These are phyloP conservation scores for Anoplophora glabripennis DNA, from an alignment of 1,140 invertebrate species.

Conservation along the genomic window DNA sequence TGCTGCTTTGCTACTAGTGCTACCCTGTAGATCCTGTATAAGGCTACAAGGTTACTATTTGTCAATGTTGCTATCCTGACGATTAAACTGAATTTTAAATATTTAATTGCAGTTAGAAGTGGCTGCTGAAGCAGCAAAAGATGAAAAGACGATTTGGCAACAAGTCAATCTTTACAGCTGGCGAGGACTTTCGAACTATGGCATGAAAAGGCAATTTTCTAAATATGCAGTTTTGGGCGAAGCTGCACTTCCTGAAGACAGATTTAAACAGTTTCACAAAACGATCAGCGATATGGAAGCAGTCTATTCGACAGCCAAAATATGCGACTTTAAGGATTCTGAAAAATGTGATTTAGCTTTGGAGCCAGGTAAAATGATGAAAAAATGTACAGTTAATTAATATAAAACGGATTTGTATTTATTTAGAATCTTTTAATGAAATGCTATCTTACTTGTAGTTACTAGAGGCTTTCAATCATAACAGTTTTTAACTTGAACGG, in stretches of 20 bases:
- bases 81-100: too few relatives aligned
- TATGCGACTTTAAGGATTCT: constrained; percentile 62
- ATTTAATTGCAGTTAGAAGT: constrained; percentile 25
- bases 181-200: constrained; percentile 29
- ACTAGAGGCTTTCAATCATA: too few relatives aligned
- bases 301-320: constrained; percentile 76
- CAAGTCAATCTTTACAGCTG: constrained; percentile 32
- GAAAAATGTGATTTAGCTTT: constrained; percentile 67
- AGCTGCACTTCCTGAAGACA: constrained; percentile 66
- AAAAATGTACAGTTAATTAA: neutral
- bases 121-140: constrained; percentile 31
- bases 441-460: too few relatives aligned
- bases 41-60: too few relatives aligned
- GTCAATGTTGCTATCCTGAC: too few relatives aligned
- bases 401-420: neutral
- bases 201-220: constrained; percentile 33
- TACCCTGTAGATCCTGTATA: neutral
- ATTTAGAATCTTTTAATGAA: too few relatives aligned
- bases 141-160: constrained; percentile 32
- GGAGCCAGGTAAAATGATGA: constrained; percentile 62
- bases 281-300: constrained; percentile 71
- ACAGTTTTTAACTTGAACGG: too few relatives aligned
- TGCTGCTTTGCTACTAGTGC: too few relatives aligned
- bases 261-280: constrained; percentile 60
- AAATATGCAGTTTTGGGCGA: constrained; percentile 43